Evolutionary conservation across 2,888 invertebrate genomes (phyloP).

Genomic region (Platycnemis pennipes): DNA sequence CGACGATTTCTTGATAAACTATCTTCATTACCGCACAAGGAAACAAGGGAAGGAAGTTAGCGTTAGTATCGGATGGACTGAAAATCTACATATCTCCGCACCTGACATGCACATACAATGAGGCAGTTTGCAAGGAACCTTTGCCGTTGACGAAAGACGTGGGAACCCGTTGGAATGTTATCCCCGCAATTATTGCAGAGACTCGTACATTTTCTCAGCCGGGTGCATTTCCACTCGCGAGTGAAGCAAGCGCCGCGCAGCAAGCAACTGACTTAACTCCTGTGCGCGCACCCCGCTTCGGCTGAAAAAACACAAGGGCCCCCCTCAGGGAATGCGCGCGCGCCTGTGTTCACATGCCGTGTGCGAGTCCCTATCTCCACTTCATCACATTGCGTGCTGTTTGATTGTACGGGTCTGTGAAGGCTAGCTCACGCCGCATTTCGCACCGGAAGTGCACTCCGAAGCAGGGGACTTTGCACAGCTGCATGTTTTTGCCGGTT

Average conservation of each 20-base stretch:
- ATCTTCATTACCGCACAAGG: no score
- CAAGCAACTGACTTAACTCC: not conserved
- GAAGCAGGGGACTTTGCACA: not conserved
- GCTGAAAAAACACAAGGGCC: not conserved
- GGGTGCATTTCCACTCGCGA: not conserved
- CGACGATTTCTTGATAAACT: no score
- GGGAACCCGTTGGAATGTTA: not conserved
- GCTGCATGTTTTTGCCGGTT: not conserved
- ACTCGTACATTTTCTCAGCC: not conserved
- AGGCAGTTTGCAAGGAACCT: not conserved
- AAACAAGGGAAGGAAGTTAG: no score
- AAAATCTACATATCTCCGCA: not conserved
- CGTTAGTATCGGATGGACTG: not conserved
- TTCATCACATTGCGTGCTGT: not conserved
- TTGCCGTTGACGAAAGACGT: not conserved
- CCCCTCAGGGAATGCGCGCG: not conserved
- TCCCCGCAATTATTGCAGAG: not conserved
- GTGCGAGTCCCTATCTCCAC: not conserved
- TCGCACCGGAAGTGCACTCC: constrained; percentile 3
- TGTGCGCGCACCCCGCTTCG: not conserved
- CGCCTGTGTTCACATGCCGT: not conserved
- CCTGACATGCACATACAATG: not conserved
- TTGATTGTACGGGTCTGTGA: not conserved
- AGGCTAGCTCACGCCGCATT: not conserved
- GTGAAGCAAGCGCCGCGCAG: not conserved